Percentiles rank a stretch among this genome's conserved stretches.
Conservation (phyloP, 2,113 vertebrate genomes). For the Castor canadensis region DNA sequence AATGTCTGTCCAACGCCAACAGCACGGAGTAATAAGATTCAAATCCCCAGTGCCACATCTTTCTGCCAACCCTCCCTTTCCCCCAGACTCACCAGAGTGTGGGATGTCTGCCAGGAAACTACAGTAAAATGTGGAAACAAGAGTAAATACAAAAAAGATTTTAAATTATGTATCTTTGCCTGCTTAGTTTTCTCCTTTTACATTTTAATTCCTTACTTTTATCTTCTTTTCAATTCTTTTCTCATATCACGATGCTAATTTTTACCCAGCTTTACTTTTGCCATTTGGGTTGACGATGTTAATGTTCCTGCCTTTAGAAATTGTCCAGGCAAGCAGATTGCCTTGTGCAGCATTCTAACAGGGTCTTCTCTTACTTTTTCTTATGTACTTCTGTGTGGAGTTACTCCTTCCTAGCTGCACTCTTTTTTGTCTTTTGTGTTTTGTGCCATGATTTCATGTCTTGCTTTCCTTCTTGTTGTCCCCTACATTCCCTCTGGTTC, state of each 20-base stretch:
- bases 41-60: conserved; percentile 53
- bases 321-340: not conserved
- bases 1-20: conserved; percentile 54
- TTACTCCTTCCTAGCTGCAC: not conserved
- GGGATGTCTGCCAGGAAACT: conserved; percentile 68
- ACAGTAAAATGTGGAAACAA: conserved; percentile 68
- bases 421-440: not conserved
- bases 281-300: not conserved
- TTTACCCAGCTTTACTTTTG: not conserved
- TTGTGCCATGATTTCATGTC: not conserved
- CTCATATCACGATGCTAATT: not conserved
- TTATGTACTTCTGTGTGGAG: not conserved
- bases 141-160: conserved; percentile 69
- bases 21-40: conserved; percentile 56
- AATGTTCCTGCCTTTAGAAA: not conserved
- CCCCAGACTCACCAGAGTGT: not conserved
- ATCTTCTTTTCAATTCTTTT: not conserved
- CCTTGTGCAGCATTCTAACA: not conserved
- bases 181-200: not conserved
- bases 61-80: conserved; percentile 42
- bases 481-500: not conserved
- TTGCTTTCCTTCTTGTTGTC: not conserved
- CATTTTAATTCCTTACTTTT: conserved; percentile 1
- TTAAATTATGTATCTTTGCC: conserved; percentile 7
- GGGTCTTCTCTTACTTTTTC: not conserved